A percentile compares a stretch with the other conserved stretches of the same genome.
phyloP scores from a whole-genome alignment of 2,888 invertebrate species.

The Pegoplata infirma region DNA sequence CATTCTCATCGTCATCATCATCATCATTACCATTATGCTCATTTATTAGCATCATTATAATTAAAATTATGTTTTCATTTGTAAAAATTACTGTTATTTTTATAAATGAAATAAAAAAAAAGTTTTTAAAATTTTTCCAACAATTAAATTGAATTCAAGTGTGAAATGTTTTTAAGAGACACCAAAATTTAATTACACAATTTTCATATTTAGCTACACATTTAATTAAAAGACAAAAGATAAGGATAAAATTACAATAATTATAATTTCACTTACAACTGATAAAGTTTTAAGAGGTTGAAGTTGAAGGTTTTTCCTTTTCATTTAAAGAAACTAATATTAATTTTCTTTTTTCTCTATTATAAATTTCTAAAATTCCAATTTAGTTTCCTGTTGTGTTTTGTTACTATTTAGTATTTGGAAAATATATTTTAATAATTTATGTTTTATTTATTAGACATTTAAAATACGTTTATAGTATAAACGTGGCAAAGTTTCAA shows the following conservation, averaged over 20 bases:
- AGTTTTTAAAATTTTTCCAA: neutral
- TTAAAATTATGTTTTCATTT: slow-evolving; percentile 28
- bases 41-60: slow-evolving; percentile 24
- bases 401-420: neutral
- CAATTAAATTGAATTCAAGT: slow-evolving; percentile 19
- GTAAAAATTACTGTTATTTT: no score
- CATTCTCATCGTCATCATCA: slow-evolving; percentile 1
- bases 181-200: slow-evolving; percentile 27
- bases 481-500: slow-evolving; percentile 41
- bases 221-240: slow-evolving; percentile 24
- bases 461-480: slow-evolving; percentile 16
- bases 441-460: slow-evolving; percentile 41
- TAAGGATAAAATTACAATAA: slow-evolving; percentile 7
- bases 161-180: slow-evolving; percentile 25
- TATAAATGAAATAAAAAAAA: no score
- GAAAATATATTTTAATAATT: neutral
- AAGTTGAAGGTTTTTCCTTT: neutral
- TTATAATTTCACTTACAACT: slow-evolving; percentile 9
- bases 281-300: slow-evolving; percentile 1
- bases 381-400: neutral
- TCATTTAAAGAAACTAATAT: neutral
- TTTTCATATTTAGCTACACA: neutral
- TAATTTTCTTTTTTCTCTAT: no score
- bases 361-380: neutral
- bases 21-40: slow-evolving; percentile 1